These are phyloP conservation scores for Podargus strigoides DNA, from an alignment of 2,797 vertebrate genomes.

Conservation along the genomic window DNA sequence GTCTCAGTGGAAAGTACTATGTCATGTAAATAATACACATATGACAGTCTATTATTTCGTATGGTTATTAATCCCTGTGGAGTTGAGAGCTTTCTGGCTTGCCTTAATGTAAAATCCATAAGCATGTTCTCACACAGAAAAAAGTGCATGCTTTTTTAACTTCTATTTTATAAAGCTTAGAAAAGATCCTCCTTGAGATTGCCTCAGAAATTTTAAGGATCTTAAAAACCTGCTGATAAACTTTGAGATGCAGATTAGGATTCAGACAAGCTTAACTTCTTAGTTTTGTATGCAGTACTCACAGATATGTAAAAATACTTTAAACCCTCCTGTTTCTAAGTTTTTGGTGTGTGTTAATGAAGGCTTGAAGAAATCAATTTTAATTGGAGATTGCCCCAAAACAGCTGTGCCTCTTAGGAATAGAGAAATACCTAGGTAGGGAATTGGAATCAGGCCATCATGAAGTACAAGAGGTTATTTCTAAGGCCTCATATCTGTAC, in stretches of 20 bases:
- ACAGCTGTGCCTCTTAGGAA: neutral
- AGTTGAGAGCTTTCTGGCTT: conserved; percentile 56
- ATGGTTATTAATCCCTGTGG: conserved; percentile 57
- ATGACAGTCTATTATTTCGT: conserved; percentile 63
- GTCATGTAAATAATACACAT: conserved; percentile 66
- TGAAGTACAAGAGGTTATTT: neutral
- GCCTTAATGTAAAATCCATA: conserved; percentile 69
- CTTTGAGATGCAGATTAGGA: neutral
- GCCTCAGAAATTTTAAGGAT: conserved; percentile 20
- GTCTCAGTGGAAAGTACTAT: conserved; percentile 61
- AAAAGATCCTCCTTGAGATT: neutral
- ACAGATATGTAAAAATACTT: neutral
- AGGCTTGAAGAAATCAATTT: neutral
- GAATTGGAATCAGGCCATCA: neutral
- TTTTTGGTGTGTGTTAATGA: neutral
- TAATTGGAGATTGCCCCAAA: neutral
- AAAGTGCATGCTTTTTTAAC: neutral
- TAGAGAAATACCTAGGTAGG: neutral
- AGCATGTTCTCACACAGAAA: conserved; percentile 16
- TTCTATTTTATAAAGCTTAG: neutral
- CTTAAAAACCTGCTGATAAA: neutral
- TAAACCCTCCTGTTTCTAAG: neutral
- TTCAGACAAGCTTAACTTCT: neutral
- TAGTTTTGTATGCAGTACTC: neutral
- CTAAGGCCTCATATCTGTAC: neutral